Conservation (phyloP, 1,140 invertebrate genomes). For the Eupeodes corollae region DNA sequence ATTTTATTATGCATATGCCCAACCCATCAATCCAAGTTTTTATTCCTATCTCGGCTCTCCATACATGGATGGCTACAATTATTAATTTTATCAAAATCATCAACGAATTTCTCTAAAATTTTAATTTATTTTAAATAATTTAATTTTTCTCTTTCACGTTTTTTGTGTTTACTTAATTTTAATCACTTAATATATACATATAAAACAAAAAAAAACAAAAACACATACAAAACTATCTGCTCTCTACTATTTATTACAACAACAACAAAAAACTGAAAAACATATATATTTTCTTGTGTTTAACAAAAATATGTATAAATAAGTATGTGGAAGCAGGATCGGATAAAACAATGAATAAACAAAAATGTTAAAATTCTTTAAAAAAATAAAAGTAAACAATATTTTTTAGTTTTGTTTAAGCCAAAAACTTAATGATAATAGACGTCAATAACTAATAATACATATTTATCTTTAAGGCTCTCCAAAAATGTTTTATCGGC, state of each 20-base stretch:
- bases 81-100: slow-evolving; percentile 15
- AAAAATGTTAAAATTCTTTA: slow-evolving; percentile 2
- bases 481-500: too few relatives aligned
- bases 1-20: slow-evolving; percentile 47
- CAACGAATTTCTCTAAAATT: slow-evolving; percentile 4
- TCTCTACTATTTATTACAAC: slow-evolving; percentile 10
- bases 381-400: not conserved
- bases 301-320: slow-evolving; percentile 10
- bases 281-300: not conserved
- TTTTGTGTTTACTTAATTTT: not conserved
- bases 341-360: slow-evolving; percentile 22
- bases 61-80: slow-evolving; percentile 31
- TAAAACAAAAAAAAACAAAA: slow-evolving; percentile 12
- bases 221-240: slow-evolving; percentile 13
- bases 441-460: too few relatives aligned
- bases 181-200: slow-evolving; percentile 14
- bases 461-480: too few relatives aligned
- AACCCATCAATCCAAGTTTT: slow-evolving; percentile 48
- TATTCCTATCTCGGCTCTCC: slow-evolving; percentile 44
- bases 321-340: slow-evolving; percentile 36
- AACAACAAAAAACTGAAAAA: slow-evolving; percentile 7
- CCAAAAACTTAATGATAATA: too few relatives aligned
- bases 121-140: slow-evolving; percentile 2
- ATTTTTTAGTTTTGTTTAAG: too few relatives aligned
- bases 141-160: slow-evolving; percentile 4